Conservation (phyloP, 2,797 vertebrate species). For the Microctenopoma stevenorrisi region DNA sequence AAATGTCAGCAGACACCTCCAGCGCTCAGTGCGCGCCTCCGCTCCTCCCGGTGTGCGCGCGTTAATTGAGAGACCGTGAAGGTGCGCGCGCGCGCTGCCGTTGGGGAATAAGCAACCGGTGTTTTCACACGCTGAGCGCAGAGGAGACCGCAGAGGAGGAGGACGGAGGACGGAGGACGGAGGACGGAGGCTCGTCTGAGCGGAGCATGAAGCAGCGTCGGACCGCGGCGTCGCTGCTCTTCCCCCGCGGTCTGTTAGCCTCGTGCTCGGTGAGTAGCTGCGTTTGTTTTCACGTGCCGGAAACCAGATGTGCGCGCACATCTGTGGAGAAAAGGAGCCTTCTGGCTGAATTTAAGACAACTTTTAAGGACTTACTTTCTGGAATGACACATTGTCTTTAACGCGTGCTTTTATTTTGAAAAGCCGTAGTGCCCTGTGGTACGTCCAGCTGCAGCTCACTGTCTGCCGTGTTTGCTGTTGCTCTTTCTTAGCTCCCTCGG, state of each 20-base stretch:
- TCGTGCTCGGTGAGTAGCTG: constrained; percentile 56
- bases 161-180: no score
- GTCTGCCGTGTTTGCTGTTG: no score
- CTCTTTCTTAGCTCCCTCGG: no score
- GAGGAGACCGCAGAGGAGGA: constrained; percentile 21
- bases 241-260: constrained; percentile 17
- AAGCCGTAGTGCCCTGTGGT: no score
- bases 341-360: no score
- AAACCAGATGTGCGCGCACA: background rate
- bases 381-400: no score
- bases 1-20: constrained; percentile 47
- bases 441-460: no score
- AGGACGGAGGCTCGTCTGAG: constrained; percentile 30
- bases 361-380: no score
- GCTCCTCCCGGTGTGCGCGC: background rate
- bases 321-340: no score
- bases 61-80: constrained; percentile 22
- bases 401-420: no score
- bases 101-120: constrained; percentile 49
- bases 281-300: background rate
- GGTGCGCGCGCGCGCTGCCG: background rate
- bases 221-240: constrained; percentile 16
- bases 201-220: constrained; percentile 41
- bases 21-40: no score
- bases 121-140: constrained; percentile 32